These are phyloP conservation scores for Paramuricea clavata DNA, from an alignment of 92 coral and sea anemone genomes.

Conservation along the genomic window DNA sequence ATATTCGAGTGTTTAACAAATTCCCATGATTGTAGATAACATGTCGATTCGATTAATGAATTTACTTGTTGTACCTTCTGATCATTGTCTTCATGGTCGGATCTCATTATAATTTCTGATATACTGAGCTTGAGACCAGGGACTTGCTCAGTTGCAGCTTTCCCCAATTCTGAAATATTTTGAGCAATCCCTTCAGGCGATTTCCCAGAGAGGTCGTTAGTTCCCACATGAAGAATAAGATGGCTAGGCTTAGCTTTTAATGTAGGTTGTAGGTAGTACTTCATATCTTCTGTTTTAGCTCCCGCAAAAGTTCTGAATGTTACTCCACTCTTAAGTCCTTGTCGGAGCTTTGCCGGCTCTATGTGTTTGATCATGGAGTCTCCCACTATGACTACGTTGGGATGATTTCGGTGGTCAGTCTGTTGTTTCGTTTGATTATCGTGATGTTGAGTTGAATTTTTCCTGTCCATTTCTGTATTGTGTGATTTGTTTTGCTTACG, in stretches of 20 bases:
- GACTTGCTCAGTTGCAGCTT: no score
- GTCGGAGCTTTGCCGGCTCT: neutral
- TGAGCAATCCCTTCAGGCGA: no score
- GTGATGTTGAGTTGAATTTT: no score
- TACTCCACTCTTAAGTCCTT: no score
- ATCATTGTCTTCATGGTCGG: no score
- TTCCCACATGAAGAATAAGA: neutral
- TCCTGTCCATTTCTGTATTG: no score
- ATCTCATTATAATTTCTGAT: no score
- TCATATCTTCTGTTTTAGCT: neutral
- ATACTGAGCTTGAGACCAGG: no score
- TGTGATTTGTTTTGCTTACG: no score
- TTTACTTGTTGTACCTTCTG: no score
- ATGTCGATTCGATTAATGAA: neutral
- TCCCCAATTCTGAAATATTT: no score
- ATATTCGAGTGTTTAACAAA: neutral
- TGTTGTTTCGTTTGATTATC: no score
- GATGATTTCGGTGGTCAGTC: neutral
- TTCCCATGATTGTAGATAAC: neutral
- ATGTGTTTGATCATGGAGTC: neutral
- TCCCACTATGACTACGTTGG: neutral
- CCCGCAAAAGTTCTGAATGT: neutral
- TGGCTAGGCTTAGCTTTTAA: neutral
- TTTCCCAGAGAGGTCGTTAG: neutral
- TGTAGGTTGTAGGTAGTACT: neutral